Base-by-base conservation (phyloP, 23 tunicate species). In the Trididemnum nubilum region DNA sequence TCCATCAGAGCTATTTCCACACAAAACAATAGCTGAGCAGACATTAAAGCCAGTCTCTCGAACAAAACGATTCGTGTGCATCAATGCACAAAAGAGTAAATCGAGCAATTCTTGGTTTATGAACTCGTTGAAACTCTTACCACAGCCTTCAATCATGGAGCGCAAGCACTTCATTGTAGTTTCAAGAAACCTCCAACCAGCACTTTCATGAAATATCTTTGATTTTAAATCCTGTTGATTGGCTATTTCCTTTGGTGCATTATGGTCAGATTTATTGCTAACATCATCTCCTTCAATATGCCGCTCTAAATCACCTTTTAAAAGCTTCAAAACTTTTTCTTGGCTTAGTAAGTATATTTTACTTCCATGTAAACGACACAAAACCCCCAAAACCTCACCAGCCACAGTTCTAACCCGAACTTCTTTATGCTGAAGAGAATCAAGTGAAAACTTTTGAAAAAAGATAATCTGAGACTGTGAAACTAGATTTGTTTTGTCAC, bases 121-220 rank as follows among this genome's bases (percentile, higher is more conserved):
- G 65, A 64, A 81, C 3, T 81, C 78, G 71, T 87, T 83, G 40
- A 92, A 92, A 39, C 36, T 60, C 39, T 78, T 83, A 27, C 97
- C 97, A 83, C 97, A 85, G 5, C 85, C 88, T 50, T 89, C 95
- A 34, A 95, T 85, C 85, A 95, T 85, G 58, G 31, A 50, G 51
- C 86, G 87, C 36, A 95, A 72, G 51, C 95, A 89, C 64, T 89
- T 95, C 95, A 95, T 95, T 33, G 87, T 89, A 28, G 99, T 95
- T 64, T 95, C 99, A 70, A 95, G 70, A 81, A 91, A 88, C 60
- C 99, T 85, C 99, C 99, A 95, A 0, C 99, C 99, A 21, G 95
- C 95, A 1, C 97, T 85, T 49, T 95, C 89, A 77, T 95, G 99
- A 63, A 92, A 89, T 3, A 95, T 85, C 21, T 85, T 72, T 5